Percentiles rank a stretch among this genome's conserved stretches.
phyloP scores from a whole-genome alignment of 1,140 invertebrate genomes.

The Protaetia brevitarsis region DNA sequence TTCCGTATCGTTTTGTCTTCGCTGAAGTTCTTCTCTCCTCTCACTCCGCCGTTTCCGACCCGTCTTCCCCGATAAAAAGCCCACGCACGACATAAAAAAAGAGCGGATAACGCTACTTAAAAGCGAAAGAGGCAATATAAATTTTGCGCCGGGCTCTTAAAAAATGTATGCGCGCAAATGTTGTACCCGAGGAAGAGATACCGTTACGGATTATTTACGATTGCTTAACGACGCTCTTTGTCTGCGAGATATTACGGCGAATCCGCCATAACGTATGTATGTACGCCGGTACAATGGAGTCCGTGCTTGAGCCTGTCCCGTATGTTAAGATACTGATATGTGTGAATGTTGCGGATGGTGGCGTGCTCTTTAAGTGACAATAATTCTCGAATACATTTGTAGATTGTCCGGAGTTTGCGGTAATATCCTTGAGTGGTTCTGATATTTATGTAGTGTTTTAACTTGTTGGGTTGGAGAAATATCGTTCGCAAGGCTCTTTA shows the following conservation, averaged over 20 bases:
- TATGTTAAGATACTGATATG: background rate
- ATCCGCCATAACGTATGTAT: background rate
- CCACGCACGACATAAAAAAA: conserved; percentile 6
- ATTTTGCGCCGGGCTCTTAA: background rate
- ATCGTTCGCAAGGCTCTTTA: no score
- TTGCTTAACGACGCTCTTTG: background rate
- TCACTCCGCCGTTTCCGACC: background rate
- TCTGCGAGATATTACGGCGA: background rate
- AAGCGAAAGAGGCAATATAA: conserved; percentile 8
- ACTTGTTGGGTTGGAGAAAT: no score
- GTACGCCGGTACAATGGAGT: background rate
- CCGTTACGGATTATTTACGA: conserved; percentile 3
- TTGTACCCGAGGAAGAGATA: background rate
- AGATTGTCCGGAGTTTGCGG: no score
- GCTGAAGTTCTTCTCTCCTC: background rate
- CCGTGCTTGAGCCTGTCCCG: background rate
- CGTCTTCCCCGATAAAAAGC: background rate
- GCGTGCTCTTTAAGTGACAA: no score
- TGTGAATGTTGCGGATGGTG: no score
- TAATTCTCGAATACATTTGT: no score
- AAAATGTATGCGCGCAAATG: background rate
- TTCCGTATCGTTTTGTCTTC: background rate
- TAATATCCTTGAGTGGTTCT: no score
- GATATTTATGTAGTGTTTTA: no score
- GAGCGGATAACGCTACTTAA: background rate